Evolutionary conservation across 1,140 invertebrate genomes (phyloP).

Genomic region (Dysdera silvatica): DNA sequence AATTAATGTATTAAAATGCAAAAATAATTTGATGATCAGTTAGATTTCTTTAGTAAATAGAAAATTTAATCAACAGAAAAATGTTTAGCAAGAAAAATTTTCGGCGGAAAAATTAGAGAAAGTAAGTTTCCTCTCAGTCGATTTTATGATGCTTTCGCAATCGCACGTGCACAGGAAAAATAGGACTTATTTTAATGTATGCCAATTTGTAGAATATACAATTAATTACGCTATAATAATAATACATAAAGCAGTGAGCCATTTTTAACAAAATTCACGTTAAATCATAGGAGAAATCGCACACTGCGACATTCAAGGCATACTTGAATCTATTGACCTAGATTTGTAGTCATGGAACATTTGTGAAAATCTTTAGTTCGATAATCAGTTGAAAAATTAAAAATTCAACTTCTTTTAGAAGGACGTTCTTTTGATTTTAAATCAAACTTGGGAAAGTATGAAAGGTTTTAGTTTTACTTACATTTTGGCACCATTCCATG

Average conservation of each 20-base stretch:
- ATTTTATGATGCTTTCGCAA: not conserved
- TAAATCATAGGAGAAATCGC: not conserved
- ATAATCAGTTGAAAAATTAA: not conserved
- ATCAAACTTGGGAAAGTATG: not conserved
- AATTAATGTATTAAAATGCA: not conserved
- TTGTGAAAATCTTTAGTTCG: not conserved
- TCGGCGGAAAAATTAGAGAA: not conserved
- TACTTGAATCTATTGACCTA: not conserved
- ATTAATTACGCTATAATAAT: no score
- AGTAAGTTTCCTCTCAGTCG: not conserved
- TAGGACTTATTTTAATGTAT: no score
- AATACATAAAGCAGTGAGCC: no score
- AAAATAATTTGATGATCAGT: not conserved
- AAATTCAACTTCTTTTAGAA: not conserved
- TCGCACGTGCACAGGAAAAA: no score
- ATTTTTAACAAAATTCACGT: no score
- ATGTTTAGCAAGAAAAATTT: not conserved
- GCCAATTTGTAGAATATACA: no score
- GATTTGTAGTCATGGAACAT: not conserved
- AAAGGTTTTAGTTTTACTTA: constrained; percentile 15
- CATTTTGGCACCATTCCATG: constrained; percentile 60
- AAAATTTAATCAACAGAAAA: not conserved
- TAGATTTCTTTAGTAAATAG: not conserved
- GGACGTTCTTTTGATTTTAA: not conserved
- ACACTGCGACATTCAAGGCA: not conserved